Evolutionary conservation across 2,113 vertebrate species (phyloP).

Genomic region (Accipiter cooperii): DNA sequence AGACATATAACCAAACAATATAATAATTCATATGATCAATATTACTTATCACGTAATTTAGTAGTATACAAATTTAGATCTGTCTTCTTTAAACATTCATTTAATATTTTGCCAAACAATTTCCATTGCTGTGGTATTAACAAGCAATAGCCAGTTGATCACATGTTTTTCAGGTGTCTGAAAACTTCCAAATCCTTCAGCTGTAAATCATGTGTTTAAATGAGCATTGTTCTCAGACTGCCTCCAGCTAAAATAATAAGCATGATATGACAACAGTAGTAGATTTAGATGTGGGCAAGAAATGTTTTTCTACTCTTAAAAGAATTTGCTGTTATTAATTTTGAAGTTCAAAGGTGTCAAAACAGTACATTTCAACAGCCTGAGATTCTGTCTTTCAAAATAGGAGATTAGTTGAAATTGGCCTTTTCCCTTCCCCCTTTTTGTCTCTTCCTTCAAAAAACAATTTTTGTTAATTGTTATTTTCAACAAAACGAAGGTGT

Average conservation of each 20-base stretch:
- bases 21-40: not conserved
- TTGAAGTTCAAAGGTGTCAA: not conserved
- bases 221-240: not conserved
- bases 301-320: not conserved
- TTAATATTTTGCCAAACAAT: not conserved
- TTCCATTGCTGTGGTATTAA: not conserved
- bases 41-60: not conserved
- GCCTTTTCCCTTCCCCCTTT: fast-evolving
- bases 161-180: not conserved
- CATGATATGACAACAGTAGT: not conserved
- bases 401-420: not conserved
- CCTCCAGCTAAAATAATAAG: not conserved
- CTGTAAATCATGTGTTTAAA: not conserved
- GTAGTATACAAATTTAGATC: not conserved
- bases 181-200: not conserved
- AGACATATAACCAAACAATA: not conserved
- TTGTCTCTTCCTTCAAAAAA: not conserved
- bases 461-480: not conserved
- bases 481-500: not conserved
- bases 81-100: not conserved
- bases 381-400: not conserved
- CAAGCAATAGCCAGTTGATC: not conserved
- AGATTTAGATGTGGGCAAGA: not conserved
- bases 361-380: not conserved
- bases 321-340: not conserved